Evolutionary conservation across 2,888 invertebrate species (phyloP), one percentile per base, ranked within the genome.

Genomic region (Melanostoma mellinum): DNA sequence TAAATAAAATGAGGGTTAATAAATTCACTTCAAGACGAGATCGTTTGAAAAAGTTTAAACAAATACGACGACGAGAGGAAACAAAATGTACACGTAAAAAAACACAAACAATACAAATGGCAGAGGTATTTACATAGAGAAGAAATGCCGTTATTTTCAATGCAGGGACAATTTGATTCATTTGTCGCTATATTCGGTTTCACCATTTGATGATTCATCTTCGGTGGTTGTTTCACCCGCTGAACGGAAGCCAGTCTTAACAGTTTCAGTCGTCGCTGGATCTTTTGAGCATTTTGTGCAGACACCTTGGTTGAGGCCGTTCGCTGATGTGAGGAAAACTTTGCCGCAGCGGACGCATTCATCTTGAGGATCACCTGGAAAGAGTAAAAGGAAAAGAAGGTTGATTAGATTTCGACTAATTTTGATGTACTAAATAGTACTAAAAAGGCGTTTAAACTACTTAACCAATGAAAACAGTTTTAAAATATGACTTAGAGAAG

Each of bases 331-430:
- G 44, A 90, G 87, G 88, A 92, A 93, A 86, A 92, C 91, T 88
- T 93, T 93, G 50, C 93, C 93, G 88, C 94, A 94, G 61, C 92
- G 90, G 68, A 92, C 91, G 88, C 94, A 94, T 88, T 93, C 93
- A 88, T 93, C 93, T 88, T 93, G 93, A 3, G 92, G 92, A 87
- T 93, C 93, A 80, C 93, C 94, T 93, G 88, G 1, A 20, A 20
- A 20, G 20, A 20, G 20, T 20, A 20, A 20, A 1, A 1, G 20
- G 1, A 20, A 20, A 20, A 1, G 20, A 20, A 20, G 20, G 0
- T 1, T 20, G 20, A 20, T 20, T 20, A 20, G 1, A 20, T 20
- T 20, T n/a, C n/a, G n/a, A n/a, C n/a, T n/a, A n/a, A n/a, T n/a
- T n/a, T n/a, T n/a, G n/a, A n/a, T n/a, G 55, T 67, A 56, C 38